These are phyloP conservation scores for Cladopsammia gracilis DNA, from an alignment of 64 coral and sea anemone species.

Conservation along the genomic window DNA sequence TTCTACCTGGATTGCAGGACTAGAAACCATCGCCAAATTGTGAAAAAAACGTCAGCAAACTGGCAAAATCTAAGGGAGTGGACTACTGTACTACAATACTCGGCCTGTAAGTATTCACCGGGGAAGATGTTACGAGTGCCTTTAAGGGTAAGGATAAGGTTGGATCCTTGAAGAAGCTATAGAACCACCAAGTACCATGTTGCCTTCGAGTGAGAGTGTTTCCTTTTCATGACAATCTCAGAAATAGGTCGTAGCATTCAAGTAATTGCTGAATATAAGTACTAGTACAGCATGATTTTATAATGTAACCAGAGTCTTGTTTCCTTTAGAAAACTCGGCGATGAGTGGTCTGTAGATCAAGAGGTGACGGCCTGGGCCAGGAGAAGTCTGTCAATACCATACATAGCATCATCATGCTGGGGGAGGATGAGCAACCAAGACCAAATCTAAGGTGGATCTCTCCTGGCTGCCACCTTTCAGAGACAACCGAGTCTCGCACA, in stretches of 20 bases:
- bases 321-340: conserved; percentile 57
- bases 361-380: conserved; percentile 19
- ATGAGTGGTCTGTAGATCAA: conserved; percentile 55
- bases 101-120: conserved; percentile 73
- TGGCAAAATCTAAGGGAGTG: conserved; percentile 23
- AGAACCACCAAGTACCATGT: conserved; percentile 60
- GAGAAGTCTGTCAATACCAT: conserved; percentile 55
- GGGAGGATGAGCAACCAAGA: conserved; percentile 9
- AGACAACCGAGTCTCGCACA: conserved; percentile 42
- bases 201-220: conserved; percentile 24
- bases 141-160: conserved; percentile 75
- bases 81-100: conserved; percentile 57
- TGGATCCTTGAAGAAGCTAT: conserved; percentile 27
- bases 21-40: conserved; percentile 49
- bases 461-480: conserved; percentile 56
- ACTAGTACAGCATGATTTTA: not conserved
- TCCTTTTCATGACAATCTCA: not conserved
- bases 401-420: conserved; percentile 47
- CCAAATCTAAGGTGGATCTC: conserved; percentile 58
- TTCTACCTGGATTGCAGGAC: conserved; percentile 37
- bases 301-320: not conserved
- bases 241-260: not conserved
- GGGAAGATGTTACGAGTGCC: conserved; percentile 73
- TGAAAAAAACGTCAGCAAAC: conserved; percentile 55
- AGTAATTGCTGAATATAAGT: no score